Evolutionary conservation across 30 jellyfish, hydroid and myxozoan species (phyloP).

Genomic region (Mastigias papua): DNA sequence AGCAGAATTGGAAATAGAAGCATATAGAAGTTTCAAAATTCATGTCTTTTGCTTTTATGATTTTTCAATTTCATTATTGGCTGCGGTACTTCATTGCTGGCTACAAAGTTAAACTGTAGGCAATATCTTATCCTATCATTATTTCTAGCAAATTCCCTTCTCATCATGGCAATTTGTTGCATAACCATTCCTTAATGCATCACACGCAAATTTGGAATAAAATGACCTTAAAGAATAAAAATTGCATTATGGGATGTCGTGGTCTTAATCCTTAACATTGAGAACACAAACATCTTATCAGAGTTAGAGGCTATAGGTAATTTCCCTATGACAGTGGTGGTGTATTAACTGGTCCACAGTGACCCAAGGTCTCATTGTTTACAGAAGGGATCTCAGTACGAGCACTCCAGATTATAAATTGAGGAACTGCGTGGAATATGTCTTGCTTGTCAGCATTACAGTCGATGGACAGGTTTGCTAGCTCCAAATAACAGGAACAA

Average conservation of each 20-base stretch:
- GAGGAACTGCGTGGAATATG: neutral
- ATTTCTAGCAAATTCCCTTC: no score
- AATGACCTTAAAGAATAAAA: slow-evolving; percentile 8
- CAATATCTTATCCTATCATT: no score
- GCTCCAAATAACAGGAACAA: neutral
- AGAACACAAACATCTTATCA: slow-evolving; percentile 13
- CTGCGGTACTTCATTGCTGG: no score
- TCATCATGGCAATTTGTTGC: no score
- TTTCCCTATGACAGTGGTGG: slow-evolving; percentile 15
- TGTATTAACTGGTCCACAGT: neutral
- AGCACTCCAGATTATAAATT: slow-evolving; percentile 12
- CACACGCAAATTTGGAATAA: neutral
- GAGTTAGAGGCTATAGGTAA: slow-evolving; percentile 14
- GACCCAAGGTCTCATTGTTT: slow-evolving; percentile 1
- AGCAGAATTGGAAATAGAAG: no score
- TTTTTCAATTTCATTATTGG: no score
- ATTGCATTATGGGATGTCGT: neutral
- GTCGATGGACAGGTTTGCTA: slow-evolving; percentile 8
- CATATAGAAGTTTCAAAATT: no score
- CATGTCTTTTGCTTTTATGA: no score
- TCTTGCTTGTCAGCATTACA: slow-evolving; percentile 47
- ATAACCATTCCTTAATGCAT: no score
- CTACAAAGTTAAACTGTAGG: no score
- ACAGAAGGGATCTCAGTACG: neutral
- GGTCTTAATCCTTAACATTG: slow-evolving; percentile 17